phyloP scores from a whole-genome alignment of 2,888 invertebrate genomes.

The Philereme vetulata region DNA sequence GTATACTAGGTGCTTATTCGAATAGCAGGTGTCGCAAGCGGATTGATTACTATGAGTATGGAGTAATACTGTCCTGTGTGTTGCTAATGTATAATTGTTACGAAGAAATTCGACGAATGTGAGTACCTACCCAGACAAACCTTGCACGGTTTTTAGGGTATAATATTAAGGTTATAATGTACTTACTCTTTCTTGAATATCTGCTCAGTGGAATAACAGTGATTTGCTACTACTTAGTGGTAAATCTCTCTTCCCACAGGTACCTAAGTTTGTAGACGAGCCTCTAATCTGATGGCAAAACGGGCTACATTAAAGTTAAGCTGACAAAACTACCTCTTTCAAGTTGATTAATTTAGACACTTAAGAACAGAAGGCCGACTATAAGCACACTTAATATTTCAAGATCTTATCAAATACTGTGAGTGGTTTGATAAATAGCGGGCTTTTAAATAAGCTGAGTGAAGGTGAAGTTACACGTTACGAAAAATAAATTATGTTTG shows the following conservation, averaged over 20 bases:
- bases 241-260: slow-evolving; percentile 1
- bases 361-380: slow-evolving; percentile 1
- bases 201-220: not conserved
- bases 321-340: slow-evolving; percentile 6
- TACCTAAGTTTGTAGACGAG: not conserved
- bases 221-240: not conserved
- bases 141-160: too few relatives aligned
- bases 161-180: too few relatives aligned
- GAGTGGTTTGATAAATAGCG: not conserved
- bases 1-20: too few relatives aligned
- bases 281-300: slow-evolving; percentile 3
- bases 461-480: not conserved
- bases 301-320: slow-evolving; percentile 4
- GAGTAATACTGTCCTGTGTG: too few relatives aligned
- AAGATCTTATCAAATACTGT: slow-evolving; percentile 6
- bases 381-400: slow-evolving; percentile 1
- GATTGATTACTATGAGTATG: too few relatives aligned
- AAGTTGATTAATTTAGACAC: slow-evolving; percentile 6
- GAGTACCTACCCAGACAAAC: too few relatives aligned
- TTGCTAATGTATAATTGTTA: too few relatives aligned
- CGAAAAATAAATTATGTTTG: too few relatives aligned
- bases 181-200: too few relatives aligned
- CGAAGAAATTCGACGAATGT: too few relatives aligned
- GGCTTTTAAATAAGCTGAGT: not conserved
- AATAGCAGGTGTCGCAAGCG: too few relatives aligned